Percentiles rank a stretch among this genome's conserved stretches.
Evolutionary conservation across 1,140 invertebrate genomes (phyloP).

Genomic region (Drosophila funebris): DNA sequence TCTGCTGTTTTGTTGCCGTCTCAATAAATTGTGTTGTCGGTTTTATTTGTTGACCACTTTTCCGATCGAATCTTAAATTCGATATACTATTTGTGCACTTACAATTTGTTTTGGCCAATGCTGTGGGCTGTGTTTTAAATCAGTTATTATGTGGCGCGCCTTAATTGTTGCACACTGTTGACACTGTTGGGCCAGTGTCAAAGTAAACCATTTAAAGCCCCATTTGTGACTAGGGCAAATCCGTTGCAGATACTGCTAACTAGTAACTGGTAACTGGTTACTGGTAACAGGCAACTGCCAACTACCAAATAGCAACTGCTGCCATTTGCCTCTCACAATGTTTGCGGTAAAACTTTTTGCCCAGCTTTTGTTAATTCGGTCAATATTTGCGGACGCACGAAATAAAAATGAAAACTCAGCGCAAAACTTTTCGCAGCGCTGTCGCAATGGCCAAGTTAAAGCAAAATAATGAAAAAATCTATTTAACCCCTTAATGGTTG

Average conservation of each 20-base stretch:
- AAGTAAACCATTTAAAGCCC: conserved; percentile 21
- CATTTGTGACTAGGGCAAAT: not conserved
- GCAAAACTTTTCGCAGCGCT: conserved; percentile 61
- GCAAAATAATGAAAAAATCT: conserved; percentile 58
- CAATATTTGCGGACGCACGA: conserved; percentile 81
- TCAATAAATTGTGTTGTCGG: conserved; percentile 41
- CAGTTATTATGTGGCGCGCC: conserved; percentile 12
- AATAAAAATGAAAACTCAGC: conserved; percentile 80
- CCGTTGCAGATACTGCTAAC: not conserved
- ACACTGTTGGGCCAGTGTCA: conserved; percentile 13
- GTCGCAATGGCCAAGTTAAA: conserved; percentile 29
- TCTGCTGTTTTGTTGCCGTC: conserved; percentile 13
- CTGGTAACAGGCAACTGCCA: not conserved
- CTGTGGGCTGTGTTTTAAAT: not conserved
- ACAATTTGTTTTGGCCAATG: conserved; percentile 39
- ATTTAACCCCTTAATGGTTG: conserved; percentile 77
- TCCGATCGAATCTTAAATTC: conserved; percentile 31
- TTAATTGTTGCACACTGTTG: conserved; percentile 31
- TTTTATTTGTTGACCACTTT: conserved; percentile 32
- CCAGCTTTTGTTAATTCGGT: conserved; percentile 79
- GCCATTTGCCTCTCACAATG: conserved; percentile 48
- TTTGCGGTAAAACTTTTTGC: conserved; percentile 65
- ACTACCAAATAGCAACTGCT: not conserved
- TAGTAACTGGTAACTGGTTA: not conserved
- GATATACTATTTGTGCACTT: conserved; percentile 44